Evolutionary conservation across 2,888 invertebrate genomes (phyloP).

Genomic region (Oscheius sp.): DNA sequence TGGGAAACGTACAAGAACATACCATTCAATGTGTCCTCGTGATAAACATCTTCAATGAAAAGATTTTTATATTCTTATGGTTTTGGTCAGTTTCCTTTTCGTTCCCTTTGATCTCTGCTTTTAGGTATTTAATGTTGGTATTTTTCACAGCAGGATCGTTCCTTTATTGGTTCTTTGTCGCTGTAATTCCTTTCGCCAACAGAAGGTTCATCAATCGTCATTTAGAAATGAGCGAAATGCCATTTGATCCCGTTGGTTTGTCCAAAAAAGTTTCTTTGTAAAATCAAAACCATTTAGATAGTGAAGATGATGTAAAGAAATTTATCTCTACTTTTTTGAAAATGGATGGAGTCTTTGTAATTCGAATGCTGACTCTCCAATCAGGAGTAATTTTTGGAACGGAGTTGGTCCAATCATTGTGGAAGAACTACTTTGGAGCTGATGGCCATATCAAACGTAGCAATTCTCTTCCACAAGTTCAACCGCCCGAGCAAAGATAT

Average conservation of each 20-base stretch:
- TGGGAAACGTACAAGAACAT: slow-evolving; percentile 69
- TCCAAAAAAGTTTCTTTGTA: slow-evolving; percentile 30
- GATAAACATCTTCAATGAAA: slow-evolving; percentile 70
- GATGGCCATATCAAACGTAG: slow-evolving; percentile 60
- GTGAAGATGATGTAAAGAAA: slow-evolving; percentile 53
- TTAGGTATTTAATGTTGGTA: slow-evolving; percentile 57
- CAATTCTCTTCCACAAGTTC: slow-evolving; percentile 54
- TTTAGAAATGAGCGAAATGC: slow-evolving; percentile 69
- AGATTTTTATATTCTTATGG: slow-evolving; percentile 69
- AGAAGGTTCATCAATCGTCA: slow-evolving; percentile 65
- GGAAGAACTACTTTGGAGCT: slow-evolving; percentile 58
- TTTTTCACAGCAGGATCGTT: slow-evolving; percentile 65
- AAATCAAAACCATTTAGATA: slow-evolving; percentile 30
- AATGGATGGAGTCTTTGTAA: slow-evolving; percentile 68
- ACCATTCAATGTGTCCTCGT: slow-evolving; percentile 70
- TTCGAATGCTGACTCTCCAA: slow-evolving; percentile 69
- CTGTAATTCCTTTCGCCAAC: slow-evolving; percentile 55
- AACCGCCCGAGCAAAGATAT: slow-evolving; percentile 16
- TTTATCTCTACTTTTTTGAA: slow-evolving; percentile 66
- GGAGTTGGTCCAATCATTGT: slow-evolving; percentile 66
- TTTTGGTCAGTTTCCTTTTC: slow-evolving; percentile 62
- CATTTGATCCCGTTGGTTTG: slow-evolving; percentile 63
- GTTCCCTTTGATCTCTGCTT: neutral
- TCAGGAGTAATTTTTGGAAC: slow-evolving; percentile 70
- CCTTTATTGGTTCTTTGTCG: slow-evolving; percentile 65